Conservation (phyloP, 1,140 invertebrate species). For the Lamellibrachia luymesi region DNA sequence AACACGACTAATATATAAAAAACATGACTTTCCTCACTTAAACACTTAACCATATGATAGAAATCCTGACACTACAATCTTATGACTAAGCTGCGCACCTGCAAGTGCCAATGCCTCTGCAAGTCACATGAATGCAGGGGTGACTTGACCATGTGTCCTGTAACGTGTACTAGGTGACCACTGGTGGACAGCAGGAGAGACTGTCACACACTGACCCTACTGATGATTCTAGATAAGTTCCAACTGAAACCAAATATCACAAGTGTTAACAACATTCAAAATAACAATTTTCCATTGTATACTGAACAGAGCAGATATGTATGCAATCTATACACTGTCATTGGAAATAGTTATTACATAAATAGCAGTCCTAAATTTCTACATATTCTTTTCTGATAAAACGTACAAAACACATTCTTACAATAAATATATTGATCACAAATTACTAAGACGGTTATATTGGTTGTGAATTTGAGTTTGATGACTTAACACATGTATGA, state of each 20-base stretch:
- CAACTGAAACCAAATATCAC: neutral
- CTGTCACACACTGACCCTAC: neutral
- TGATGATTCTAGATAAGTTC: neutral
- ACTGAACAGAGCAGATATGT: neutral
- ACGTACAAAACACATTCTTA: no score
- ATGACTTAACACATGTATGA: no score
- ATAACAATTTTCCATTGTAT: neutral
- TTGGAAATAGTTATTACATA: no score
- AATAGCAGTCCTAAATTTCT: no score
- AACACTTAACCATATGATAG: neutral
- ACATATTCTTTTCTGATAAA: no score
- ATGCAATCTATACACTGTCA: neutral
- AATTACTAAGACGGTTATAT: no score
- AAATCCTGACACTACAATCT: neutral
- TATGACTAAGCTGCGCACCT: neutral
- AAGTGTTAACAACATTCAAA: neutral
- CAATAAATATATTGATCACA: no score
- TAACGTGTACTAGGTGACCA: neutral
- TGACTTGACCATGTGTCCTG: neutral
- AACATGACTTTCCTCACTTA: neutral
- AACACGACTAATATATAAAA: slow-evolving; percentile 6
- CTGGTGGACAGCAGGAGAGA: neutral
- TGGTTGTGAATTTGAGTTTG: no score
- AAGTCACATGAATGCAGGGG: neutral
- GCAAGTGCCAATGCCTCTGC: neutral